Conservation (phyloP, 2,113 vertebrate species). For the Brachirus orientalis region DNA sequence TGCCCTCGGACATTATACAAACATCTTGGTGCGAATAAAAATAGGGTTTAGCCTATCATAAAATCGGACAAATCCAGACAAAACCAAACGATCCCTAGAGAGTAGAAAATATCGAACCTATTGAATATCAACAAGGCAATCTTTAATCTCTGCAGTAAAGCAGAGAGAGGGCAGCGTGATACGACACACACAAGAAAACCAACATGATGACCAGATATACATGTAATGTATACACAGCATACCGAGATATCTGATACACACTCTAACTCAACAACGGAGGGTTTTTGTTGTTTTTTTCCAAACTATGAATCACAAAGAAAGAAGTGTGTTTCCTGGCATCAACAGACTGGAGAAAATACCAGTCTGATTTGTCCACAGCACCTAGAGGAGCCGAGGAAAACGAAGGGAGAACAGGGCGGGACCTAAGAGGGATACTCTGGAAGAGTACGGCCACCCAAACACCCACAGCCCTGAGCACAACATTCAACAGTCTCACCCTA, state of each 20-base stretch:
- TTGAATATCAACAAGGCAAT: constrained; percentile 84
- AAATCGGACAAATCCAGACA: constrained; percentile 66
- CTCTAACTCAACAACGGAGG: constrained; percentile 50
- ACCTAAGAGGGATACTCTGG: constrained; percentile 59
- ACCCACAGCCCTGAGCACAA: constrained; percentile 66
- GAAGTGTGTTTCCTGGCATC: constrained; percentile 6
- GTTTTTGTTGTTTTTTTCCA: constrained; percentile 1
- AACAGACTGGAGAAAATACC: constrained; percentile 14
- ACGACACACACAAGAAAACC: constrained; percentile 50
- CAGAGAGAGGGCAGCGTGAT: constrained; percentile 72
- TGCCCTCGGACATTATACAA: constrained; percentile 1
- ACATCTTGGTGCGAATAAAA: constrained; percentile 27
- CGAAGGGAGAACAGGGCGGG: not conserved
- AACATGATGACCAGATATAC: constrained; percentile 21
- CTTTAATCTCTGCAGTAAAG: constrained; percentile 69
- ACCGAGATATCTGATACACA: constrained; percentile 49
- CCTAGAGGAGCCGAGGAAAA: not conserved
- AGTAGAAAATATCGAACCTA: constrained; percentile 81
- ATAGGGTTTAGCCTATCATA: constrained; percentile 21
- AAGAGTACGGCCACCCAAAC: constrained; percentile 54
- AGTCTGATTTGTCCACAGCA: constrained; percentile 11
- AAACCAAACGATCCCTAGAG: constrained; percentile 67
- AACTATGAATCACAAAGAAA: constrained; percentile 24
- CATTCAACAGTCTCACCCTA: constrained; percentile 68
- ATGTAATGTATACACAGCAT: constrained; percentile 25